phyloP scores from a whole-genome alignment of 2,888 invertebrate genomes.

The Graphium colonna region DNA sequence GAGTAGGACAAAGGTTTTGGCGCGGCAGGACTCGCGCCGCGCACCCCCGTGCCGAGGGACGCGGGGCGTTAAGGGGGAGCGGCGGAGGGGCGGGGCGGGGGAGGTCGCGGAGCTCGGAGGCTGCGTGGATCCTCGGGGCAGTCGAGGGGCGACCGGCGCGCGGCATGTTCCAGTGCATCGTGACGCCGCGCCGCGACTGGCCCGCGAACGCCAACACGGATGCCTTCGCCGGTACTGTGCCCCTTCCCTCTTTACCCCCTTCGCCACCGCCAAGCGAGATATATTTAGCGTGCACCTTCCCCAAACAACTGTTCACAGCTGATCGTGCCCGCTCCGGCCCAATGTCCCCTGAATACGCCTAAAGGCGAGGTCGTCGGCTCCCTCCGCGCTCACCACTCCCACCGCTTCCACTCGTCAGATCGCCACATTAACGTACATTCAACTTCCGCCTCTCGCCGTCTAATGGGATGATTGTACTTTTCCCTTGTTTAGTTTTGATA shows the following conservation, averaged over 20 bases:
- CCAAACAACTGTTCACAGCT: constrained; percentile 29
- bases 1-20: neutral
- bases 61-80: constrained; percentile 6
- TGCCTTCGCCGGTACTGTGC: constrained; percentile 84
- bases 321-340: neutral
- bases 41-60: constrained; percentile 2
- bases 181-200: constrained; percentile 89
- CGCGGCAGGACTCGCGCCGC: neutral
- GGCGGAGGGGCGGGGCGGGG: constrained; percentile 45
- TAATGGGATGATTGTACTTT: constrained; percentile 24
- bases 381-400: neutral
- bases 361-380: neutral
- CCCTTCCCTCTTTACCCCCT: neutral
- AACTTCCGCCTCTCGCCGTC: constrained; percentile 30
- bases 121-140: constrained; percentile 34
- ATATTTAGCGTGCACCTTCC: constrained; percentile 10
- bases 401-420: constrained; percentile 12
- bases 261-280: neutral
- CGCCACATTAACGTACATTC: constrained; percentile 27
- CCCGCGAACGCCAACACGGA: constrained; percentile 85
- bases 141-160: constrained; percentile 37
- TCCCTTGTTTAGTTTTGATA: constrained; percentile 19
- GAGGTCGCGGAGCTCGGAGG: constrained; percentile 34
- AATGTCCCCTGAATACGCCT: neutral
- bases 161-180: constrained; percentile 90